Percentiles rank a stretch among this genome's conserved stretches.
These are phyloP conservation scores for Scrobipalpa costella DNA, from an alignment of 2,888 invertebrate species.

Conservation along the genomic window DNA sequence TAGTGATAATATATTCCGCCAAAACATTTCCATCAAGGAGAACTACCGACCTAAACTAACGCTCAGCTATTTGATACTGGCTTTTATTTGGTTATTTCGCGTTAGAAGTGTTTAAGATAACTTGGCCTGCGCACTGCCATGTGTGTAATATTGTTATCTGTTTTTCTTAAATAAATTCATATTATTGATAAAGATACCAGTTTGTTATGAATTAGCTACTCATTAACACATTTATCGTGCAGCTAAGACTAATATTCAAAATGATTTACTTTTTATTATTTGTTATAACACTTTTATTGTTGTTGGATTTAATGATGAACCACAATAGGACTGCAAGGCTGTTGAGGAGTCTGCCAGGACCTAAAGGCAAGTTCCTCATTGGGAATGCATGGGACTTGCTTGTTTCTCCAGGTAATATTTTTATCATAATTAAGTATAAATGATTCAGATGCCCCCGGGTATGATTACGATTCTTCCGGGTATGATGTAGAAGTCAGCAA, in stretches of 20 bases:
- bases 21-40: too few relatives aligned
- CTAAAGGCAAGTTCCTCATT: constrained; percentile 5
- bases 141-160: too few relatives aligned
- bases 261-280: not conserved
- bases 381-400: constrained; percentile 11
- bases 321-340: not conserved
- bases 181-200: not conserved
- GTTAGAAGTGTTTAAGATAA: too few relatives aligned
- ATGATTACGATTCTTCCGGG: too few relatives aligned
- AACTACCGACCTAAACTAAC: too few relatives aligned
- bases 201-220: not conserved
- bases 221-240: not conserved
- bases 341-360: not conserved
- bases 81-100: too few relatives aligned
- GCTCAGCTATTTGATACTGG: not conserved
- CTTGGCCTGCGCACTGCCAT: not conserved
- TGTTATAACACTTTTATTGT: not conserved
- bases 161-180: not conserved
- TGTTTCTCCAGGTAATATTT: not conserved
- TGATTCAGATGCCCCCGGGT: too few relatives aligned
- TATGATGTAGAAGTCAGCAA: too few relatives aligned
- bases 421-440: too few relatives aligned
- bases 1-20: too few relatives aligned
- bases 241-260: not conserved
- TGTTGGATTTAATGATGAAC: not conserved